Conservation (phyloP, 2,113 vertebrate species). For the Crotalus helleri region DNA sequence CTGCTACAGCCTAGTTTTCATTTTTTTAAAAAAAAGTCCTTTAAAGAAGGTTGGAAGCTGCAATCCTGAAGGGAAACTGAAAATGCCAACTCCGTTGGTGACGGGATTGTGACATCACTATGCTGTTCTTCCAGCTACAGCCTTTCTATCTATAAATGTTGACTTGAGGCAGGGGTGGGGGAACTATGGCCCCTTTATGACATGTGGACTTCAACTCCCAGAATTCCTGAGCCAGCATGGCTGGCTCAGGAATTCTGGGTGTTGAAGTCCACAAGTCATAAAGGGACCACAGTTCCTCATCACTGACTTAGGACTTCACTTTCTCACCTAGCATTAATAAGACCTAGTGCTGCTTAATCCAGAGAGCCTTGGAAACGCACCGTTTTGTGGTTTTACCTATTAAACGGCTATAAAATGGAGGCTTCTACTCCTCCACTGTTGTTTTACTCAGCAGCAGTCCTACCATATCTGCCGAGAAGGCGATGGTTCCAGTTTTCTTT, state of each 20-base stretch:
- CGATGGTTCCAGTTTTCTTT: not conserved
- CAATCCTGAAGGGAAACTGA: not conserved
- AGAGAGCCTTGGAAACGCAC: not conserved
- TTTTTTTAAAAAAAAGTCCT: not conserved
- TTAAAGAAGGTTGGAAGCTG: not conserved
- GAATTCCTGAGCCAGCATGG: not conserved
- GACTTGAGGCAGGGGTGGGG: no score
- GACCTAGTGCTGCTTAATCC: not conserved
- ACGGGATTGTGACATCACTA: not conserved
- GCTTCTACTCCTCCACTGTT: not conserved
- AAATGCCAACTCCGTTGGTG: not conserved
- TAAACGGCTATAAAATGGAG: not conserved
- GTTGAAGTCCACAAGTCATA: not conserved
- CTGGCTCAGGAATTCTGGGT: no score
- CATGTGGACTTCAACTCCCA: not conserved
- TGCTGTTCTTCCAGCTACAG: not conserved
- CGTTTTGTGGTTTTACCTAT: not conserved
- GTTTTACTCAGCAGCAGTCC: not conserved
- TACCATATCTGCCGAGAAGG: not conserved
- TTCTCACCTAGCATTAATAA: no score
- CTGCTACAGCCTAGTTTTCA: not conserved
- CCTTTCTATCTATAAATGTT: not conserved
- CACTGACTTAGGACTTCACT: not conserved
- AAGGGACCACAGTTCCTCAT: not conserved
- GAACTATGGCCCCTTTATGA: not conserved